A percentile compares a stretch with the other conserved stretches of the same genome.
Conservation (phyloP, 2,888 invertebrate species). For the Coecobrya sp. region DNA sequence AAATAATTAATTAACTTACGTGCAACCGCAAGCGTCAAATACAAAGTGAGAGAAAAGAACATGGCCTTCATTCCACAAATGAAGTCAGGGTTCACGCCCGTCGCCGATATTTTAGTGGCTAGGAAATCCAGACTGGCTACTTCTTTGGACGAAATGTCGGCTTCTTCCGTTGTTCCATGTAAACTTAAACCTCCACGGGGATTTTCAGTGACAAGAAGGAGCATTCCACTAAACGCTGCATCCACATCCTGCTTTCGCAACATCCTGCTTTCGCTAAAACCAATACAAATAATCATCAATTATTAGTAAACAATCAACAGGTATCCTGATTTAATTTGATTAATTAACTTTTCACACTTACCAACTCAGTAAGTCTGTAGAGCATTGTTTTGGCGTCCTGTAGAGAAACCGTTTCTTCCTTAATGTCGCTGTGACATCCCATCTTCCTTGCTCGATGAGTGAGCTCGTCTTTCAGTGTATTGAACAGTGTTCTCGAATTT, state of each 20-base stretch:
- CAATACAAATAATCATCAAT: too few species aligned
- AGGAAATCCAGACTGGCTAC: constrained; percentile 50
- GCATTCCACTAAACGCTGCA: constrained; percentile 81
- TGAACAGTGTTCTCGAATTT: constrained; percentile 79
- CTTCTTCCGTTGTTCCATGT: background rate
- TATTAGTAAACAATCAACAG: background rate
- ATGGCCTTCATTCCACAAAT: constrained; percentile 56
- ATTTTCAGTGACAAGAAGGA: constrained; percentile 84
- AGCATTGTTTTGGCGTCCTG: constrained; percentile 81
- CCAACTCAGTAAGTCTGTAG: constrained; percentile 77
- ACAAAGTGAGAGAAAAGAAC: background rate
- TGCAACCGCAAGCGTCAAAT: constrained; percentile 16
- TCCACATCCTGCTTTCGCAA: constrained; percentile 81
- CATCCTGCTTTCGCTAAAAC: constrained; percentile 51
- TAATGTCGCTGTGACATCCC: constrained; percentile 74
- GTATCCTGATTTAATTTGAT: background rate
- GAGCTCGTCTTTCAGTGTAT: constrained; percentile 81
- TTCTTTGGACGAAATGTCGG: constrained; percentile 52
- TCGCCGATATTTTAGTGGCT: constrained; percentile 62
- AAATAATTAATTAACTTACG: constrained; percentile 55
- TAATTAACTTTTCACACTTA: constrained; percentile 30
- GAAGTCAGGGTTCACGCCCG: constrained; percentile 66
- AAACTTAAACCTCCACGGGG: constrained; percentile 81
- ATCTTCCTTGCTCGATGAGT: constrained; percentile 77
- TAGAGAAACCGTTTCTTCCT: constrained; percentile 78